Base-by-base conservation (phyloP, 1,140 invertebrate genomes). In the Platorchestia sp. region DNA sequence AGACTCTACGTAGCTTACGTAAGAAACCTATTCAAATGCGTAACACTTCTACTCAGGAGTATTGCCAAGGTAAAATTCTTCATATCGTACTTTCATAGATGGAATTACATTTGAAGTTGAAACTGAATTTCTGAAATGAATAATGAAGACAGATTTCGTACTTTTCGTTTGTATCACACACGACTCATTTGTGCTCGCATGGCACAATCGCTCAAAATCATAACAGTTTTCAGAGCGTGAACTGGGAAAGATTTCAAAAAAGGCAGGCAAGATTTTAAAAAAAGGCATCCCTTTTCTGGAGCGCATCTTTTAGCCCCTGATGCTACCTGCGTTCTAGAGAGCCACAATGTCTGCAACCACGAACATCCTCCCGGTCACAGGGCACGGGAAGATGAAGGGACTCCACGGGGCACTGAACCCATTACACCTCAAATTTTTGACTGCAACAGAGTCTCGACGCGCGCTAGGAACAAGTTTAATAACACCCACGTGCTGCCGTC, bases 321-420 rank as follows among this genome's bases (percentile, higher is more conserved):
- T 75, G 59, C 59, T 75, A 7, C 19, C n/a, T n/a, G n/a, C n/a
- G n/a, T n/a, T n/a, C 87, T 42, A 36, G 27, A 36, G 27, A 43
- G 27, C 41, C 42, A 41, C 45, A 93, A 45, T 93, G 43, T 7
- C 45, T 0, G 91, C 40, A 93, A 93, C 91, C 91, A 93, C 91
- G 91, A 93, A 93, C 91, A 44, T 93, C 91, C 91, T 93, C 91
- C 91, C 45, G 91, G 87, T 89, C 87, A 90, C 87, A 40, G 91
- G 91, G 91, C 91, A 93, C 14, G 44, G 43, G 45, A 47, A 93
- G 91, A 93, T 93, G 91, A 93, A 19, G 91, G 45, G 91, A 45
- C 5, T 75, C 59, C 27, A 27, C n/a, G 36, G 87, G 43, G 87
- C 87, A 42, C 87, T 89, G 87, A 89, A 89, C 87, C 87, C 87